Evolutionary conservation across 1,140 invertebrate species (phyloP).

Genomic region (Listronotus oregonensis): DNA sequence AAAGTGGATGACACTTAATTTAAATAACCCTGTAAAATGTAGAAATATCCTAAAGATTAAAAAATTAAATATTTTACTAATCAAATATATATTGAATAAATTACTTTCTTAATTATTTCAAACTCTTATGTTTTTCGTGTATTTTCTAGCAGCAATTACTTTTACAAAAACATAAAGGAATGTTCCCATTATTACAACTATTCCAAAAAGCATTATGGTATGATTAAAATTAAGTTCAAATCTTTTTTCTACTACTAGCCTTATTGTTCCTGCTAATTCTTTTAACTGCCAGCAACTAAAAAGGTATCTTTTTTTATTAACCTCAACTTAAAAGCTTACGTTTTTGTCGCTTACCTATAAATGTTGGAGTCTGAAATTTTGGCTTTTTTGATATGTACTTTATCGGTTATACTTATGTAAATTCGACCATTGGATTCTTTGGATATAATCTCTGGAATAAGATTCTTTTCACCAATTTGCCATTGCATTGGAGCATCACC

Average conservation of each 20-base stretch:
- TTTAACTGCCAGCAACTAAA: conserved; percentile 70
- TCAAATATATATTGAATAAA: too few relatives aligned
- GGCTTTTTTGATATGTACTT: conserved; percentile 58
- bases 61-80: too few relatives aligned
- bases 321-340: too few relatives aligned
- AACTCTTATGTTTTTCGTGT: conserved; percentile 29
- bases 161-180: conserved; percentile 59
- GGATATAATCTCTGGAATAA: conserved; percentile 54
- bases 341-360: conserved; percentile 58
- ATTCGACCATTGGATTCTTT: conserved; percentile 57
- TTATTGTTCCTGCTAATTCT: conserved; percentile 63
- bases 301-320: conserved; percentile 27
- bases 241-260: conserved; percentile 61
- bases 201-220: conserved; percentile 59
- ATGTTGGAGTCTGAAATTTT: conserved; percentile 59
- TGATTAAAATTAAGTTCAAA: conserved; percentile 60
- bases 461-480: conserved; percentile 57
- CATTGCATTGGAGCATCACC: conserved; percentile 59
- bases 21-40: too few relatives aligned
- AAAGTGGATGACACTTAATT: too few relatives aligned
- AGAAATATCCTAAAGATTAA: too few relatives aligned
- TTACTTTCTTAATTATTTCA: too few relatives aligned
- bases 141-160: conserved; percentile 56
- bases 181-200: conserved; percentile 56
- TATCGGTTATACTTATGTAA: conserved; percentile 56